A percentile compares a stretch with the other conserved stretches of the same genome.
These are phyloP conservation scores for Micronycteris hirsuta DNA, from an alignment of 2,113 vertebrate genomes.

Conservation along the genomic window DNA sequence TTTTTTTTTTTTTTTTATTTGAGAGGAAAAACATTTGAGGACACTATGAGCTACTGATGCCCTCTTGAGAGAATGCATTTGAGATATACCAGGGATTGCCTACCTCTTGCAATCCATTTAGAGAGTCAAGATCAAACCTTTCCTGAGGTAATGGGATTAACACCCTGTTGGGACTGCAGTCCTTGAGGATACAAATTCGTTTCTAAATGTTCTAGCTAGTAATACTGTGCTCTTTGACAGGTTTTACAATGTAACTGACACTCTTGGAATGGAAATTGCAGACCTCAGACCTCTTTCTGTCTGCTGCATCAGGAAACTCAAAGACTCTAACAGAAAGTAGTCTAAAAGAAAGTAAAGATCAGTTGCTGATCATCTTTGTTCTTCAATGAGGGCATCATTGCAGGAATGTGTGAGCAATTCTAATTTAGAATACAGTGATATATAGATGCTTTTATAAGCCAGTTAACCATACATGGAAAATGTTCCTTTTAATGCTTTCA, in stretches of 20 bases:
- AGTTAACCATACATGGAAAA: not conserved
- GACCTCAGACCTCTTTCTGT: not conserved
- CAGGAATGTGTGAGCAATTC: not conserved
- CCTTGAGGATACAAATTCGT: conserved; percentile 21
- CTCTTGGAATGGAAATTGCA: not conserved
- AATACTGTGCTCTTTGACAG: not conserved
- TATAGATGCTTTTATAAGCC: not conserved
- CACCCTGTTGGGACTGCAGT: not conserved
- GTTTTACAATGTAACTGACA: conserved; percentile 32
- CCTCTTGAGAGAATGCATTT: not conserved
- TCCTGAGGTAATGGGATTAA: conserved; percentile 21
- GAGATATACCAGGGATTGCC: not conserved
- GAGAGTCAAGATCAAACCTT: not conserved
- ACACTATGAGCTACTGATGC: not conserved
- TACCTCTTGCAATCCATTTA: not conserved
- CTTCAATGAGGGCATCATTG: not conserved
- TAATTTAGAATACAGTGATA: not conserved
- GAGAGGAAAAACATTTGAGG: not conserved
- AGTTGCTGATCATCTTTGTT: not conserved
- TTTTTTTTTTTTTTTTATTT: not conserved
- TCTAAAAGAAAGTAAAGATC: not conserved
- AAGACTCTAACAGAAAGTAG: not conserved
- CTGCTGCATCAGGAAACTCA: not conserved
- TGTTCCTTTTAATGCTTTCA: not conserved
- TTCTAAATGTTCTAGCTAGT: conserved; percentile 32